Percentiles rank a stretch among this genome's conserved stretches.
Conservation (phyloP, 2,113 vertebrate genomes). For the Pygoscelis adeliae region DNA sequence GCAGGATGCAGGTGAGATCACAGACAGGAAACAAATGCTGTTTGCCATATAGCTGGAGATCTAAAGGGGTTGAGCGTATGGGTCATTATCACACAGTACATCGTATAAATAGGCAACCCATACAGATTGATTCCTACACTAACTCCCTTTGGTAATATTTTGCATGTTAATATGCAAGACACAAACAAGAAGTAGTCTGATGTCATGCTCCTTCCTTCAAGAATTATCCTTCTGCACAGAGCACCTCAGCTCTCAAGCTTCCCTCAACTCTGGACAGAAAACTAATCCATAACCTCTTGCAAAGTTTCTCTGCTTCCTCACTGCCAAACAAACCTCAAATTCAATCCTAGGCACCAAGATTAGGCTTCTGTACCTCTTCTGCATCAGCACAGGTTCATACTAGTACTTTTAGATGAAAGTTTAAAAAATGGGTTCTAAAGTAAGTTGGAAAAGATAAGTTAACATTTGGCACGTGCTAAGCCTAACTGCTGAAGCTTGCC, state of each 20-base stretch:
- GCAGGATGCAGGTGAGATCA: slow-evolving; percentile 64
- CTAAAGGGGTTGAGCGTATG: not conserved
- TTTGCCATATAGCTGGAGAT: not conserved
- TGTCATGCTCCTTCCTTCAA: not conserved
- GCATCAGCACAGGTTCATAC: not conserved
- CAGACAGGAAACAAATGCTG: slow-evolving; percentile 5
- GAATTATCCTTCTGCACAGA: not conserved
- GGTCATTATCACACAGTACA: not conserved
- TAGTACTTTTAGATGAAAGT: not conserved
- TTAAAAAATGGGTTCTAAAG: not conserved
- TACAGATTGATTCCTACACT: not conserved
- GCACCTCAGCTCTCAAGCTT: not conserved
- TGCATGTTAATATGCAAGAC: not conserved
- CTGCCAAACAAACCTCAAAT: not conserved
- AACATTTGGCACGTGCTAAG: not conserved
- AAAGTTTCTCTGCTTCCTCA: not conserved
- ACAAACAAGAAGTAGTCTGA: not conserved
- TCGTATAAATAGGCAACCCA: not conserved
- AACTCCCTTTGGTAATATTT: not conserved
- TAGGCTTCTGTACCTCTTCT: not conserved
- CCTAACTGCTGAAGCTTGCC: not conserved
- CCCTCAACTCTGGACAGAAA: not conserved
- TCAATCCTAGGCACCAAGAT: not conserved
- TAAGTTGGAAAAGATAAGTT: not conserved
- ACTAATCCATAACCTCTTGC: not conserved